These are phyloP conservation scores for Cheumatopsyche charites DNA, from an alignment of 1,140 invertebrate genomes.

Conservation along the genomic window DNA sequence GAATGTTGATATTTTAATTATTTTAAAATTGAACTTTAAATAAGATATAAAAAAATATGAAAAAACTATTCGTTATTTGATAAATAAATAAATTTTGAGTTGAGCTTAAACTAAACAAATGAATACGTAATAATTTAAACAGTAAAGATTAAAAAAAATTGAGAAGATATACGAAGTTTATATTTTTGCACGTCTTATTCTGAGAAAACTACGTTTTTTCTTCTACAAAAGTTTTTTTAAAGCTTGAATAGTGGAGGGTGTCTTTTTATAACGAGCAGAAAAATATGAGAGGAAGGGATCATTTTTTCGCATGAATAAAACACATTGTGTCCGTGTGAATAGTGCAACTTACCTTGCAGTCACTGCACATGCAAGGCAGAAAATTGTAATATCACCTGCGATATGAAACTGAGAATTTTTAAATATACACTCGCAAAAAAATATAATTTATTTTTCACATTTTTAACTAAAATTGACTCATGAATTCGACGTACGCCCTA, in stretches of 20 bases:
- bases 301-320: constrained; percentile 13
- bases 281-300: constrained; percentile 1
- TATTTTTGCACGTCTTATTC: no score
- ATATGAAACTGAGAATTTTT: background rate
- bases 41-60: no score
- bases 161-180: no score
- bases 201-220: no score
- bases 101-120: no score
- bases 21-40: no score
- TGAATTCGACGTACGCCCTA: background rate
- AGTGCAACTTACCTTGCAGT: background rate
- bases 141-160: no score
- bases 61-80: no score
- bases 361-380: background rate
- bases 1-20: no score
- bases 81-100: no score
- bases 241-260: background rate
- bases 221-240: no score
- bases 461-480: background rate
- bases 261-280: background rate
- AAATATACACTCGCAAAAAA: background rate
- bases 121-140: no score
- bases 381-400: constrained; percentile 6
- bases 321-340: background rate
- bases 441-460: background rate